Evolutionary conservation across 2,888 invertebrate species (phyloP).

Genomic region (Neoscelio sp.): DNA sequence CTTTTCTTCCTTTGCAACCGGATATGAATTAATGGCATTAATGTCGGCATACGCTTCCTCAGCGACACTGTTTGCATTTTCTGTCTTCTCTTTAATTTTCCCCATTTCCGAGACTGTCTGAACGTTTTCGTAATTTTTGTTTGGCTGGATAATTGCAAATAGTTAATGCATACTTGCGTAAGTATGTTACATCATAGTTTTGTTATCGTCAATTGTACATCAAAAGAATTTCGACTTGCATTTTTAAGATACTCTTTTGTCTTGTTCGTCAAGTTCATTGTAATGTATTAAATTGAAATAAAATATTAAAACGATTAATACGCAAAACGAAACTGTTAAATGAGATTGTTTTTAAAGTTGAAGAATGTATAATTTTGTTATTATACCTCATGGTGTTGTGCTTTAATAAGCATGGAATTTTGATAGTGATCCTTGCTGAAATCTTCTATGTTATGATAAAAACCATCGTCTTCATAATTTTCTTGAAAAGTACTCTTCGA

Average conservation of each 20-base stretch:
- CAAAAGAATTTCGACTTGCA: background rate
- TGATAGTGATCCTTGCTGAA: slow-evolving; percentile 72
- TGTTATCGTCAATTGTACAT: slow-evolving; percentile 15
- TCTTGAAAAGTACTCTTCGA: slow-evolving; percentile 63
- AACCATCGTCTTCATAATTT: slow-evolving; percentile 77
- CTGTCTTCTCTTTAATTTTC: slow-evolving; percentile 2
- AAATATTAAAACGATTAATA: too few relatives aligned
- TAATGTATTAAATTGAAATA: too few relatives aligned
- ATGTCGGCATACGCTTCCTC: slow-evolving; percentile 61
- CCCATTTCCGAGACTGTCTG: slow-evolving; percentile 12
- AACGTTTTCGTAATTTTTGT: slow-evolving; percentile 74
- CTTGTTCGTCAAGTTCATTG: slow-evolving; percentile 46
- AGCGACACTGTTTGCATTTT: slow-evolving; percentile 4
- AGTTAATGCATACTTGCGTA: slow-evolving; percentile 2
- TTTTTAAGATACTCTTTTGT: slow-evolving; percentile 1
- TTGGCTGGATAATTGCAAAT: slow-evolving; percentile 29
- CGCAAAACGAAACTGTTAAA: too few relatives aligned
- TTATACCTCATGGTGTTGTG: slow-evolving; percentile 32
- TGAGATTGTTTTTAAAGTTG: too few relatives aligned
- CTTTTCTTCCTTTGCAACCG: slow-evolving; percentile 32
- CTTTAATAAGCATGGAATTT: slow-evolving; percentile 67
- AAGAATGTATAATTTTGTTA: too few relatives aligned
- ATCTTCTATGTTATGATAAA: slow-evolving; percentile 80
- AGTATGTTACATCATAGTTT: background rate
- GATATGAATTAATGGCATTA: slow-evolving; percentile 10